These are phyloP conservation scores for Dolichomitus sp. DNA, from an alignment of 2,888 invertebrate genomes.

Conservation along the genomic window DNA sequence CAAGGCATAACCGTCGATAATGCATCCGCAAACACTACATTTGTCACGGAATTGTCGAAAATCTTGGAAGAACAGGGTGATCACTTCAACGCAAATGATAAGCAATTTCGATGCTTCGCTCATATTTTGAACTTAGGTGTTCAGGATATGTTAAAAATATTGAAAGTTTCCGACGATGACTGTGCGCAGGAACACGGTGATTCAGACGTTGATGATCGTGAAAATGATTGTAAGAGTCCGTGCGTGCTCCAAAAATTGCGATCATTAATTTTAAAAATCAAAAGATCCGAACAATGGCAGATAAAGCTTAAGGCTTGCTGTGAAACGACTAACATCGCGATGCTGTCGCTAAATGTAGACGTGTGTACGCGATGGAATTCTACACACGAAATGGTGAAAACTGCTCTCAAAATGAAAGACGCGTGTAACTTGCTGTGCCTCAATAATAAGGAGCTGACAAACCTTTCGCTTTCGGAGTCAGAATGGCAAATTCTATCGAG, in stretches of 20 bases:
- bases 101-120: conserved; percentile 43
- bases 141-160: conserved; percentile 20
- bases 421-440: conserved; percentile 42
- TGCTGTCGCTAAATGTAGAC: conserved; percentile 1
- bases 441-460: conserved; percentile 29
- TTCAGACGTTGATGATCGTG: conserved; percentile 16
- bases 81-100: conserved; percentile 35
- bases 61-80: conserved; percentile 17
- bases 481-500: no score
- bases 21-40: conserved; percentile 51
- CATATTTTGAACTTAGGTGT: conserved; percentile 38
- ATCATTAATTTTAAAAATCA: conserved; percentile 16
- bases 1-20: conserved; percentile 63
- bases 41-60: conserved; percentile 47
- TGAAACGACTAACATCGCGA: conserved; percentile 19
- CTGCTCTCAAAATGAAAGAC: conserved; percentile 42
- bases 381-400: conserved; percentile 42
- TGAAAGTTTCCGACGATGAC: conserved; percentile 5
- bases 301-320: conserved; percentile 19
- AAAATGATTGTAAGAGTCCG: not conserved
- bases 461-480: not conserved
- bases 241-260: conserved; percentile 19
- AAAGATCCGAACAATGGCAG: conserved; percentile 22
- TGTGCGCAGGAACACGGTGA: conserved; percentile 19
- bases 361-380: conserved; percentile 51